phyloP scores from a whole-genome alignment of 2,113 vertebrate genomes.

The Petroica traversi region DNA sequence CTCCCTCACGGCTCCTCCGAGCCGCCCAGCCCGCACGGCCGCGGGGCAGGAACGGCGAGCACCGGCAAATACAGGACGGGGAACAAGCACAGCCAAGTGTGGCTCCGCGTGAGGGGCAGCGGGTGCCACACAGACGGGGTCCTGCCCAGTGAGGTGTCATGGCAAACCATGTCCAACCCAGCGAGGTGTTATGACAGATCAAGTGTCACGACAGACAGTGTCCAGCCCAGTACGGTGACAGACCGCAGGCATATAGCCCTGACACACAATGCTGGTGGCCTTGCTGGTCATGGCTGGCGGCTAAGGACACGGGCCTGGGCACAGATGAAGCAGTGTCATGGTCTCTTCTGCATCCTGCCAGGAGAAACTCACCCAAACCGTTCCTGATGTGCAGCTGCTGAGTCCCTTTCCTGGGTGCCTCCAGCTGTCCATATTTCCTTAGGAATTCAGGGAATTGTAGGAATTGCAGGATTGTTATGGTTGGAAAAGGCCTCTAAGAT shows the following conservation, averaged over 20 bases:
- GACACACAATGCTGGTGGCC: rapidly evolving
- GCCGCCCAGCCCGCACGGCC: too few species aligned
- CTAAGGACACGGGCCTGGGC: rapidly evolving
- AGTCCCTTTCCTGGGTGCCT: rapidly evolving
- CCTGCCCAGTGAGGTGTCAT: background rate
- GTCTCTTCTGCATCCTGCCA: too few species aligned
- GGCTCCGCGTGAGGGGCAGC: too few species aligned
- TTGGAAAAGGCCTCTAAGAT: background rate
- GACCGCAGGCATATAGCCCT: rapidly evolving
- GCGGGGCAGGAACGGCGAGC: rapidly evolving
- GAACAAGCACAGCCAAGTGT: rapidly evolving
- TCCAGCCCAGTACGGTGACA: rapidly evolving
- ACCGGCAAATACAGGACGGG: rapidly evolving
- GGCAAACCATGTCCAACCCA: background rate
- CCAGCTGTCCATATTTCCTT: background rate
- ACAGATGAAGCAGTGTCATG: rapidly evolving
- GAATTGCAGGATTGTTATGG: background rate
- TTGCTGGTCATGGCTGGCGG: background rate
- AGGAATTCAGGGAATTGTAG: background rate
- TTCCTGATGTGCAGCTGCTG: rapidly evolving
- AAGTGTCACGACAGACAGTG: background rate
- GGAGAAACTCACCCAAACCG: rapidly evolving
- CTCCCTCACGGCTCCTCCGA: background rate
- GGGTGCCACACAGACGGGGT: background rate
- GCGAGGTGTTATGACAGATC: background rate